Conservation (phyloP, 64 coral and sea anemone genomes). For the Anthopleura sola region DNA sequence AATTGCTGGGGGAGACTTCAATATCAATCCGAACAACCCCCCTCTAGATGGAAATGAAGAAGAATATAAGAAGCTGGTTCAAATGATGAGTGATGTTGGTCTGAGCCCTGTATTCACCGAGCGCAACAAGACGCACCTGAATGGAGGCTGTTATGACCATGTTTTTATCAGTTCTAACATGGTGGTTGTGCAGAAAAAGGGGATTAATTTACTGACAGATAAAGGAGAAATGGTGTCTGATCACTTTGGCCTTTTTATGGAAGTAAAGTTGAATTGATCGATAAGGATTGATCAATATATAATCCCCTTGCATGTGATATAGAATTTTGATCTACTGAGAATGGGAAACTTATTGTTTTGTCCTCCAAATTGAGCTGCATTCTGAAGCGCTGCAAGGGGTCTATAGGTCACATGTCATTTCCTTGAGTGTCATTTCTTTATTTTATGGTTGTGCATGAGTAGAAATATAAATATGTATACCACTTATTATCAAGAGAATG, state of each 20-base stretch:
- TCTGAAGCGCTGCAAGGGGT: too few relatives aligned
- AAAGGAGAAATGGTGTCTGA: constrained; percentile 63
- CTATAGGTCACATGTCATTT: too few relatives aligned
- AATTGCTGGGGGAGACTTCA: constrained; percentile 75
- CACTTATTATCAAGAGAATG: too few relatives aligned
- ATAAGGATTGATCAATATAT: too few relatives aligned
- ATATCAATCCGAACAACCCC: constrained; percentile 64
- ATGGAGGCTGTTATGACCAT: constrained; percentile 71
- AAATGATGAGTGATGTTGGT: constrained; percentile 40
- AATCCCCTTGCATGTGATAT: too few relatives aligned
- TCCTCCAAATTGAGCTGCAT: too few relatives aligned
- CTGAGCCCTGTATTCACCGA: constrained; percentile 51
- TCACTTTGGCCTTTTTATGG: constrained; percentile 64
- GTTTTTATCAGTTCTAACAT: constrained; percentile 60
- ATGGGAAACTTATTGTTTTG: too few relatives aligned
- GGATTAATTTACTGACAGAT: constrained; percentile 50
- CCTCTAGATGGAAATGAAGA: constrained; percentile 25
- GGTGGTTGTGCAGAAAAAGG: constrained; percentile 21
- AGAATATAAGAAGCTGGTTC: constrained; percentile 33
- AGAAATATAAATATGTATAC: too few relatives aligned
- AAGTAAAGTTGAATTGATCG: constrained; percentile 36
- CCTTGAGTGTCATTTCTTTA: too few relatives aligned
- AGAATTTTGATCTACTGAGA: too few relatives aligned
- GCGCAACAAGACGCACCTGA: constrained; percentile 48
- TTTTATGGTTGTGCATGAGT: too few relatives aligned